Evolutionary conservation across 2,797 vertebrate species (phyloP).

Genomic region (Muscicapa comitata): DNA sequence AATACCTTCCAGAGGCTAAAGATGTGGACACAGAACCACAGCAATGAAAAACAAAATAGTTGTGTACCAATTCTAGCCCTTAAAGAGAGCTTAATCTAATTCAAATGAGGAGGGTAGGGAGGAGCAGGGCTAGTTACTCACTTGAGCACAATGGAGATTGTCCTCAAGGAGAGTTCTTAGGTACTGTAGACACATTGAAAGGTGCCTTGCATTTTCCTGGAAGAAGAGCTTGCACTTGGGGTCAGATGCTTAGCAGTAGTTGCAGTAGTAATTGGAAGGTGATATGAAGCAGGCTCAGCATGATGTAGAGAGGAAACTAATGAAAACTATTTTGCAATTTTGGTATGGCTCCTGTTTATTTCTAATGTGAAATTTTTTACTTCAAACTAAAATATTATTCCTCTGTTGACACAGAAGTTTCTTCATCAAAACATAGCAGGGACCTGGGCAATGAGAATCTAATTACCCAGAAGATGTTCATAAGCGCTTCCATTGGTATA

Average conservation of each 20-base stretch:
- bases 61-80: not conserved
- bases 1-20: not conserved
- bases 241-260: not conserved
- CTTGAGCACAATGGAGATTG: not conserved
- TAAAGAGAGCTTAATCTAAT: not conserved
- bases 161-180: not conserved
- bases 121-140: not conserved
- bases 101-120: fast-evolving
- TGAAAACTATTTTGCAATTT: not conserved
- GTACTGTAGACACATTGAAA: not conserved
- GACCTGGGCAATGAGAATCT: not conserved
- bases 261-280: not conserved
- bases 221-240: not conserved
- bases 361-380: not conserved
- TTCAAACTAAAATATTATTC: not conserved
- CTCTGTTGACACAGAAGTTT: not conserved
- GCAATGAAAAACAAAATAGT: not conserved
- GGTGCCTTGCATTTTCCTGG: not conserved
- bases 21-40: not conserved
- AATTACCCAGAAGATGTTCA: not conserved
- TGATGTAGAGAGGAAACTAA: not conserved
- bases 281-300: not conserved
- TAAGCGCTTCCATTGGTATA: not conserved
- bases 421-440: not conserved
- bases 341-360: not conserved